These are phyloP conservation scores for Emys orbicularis DNA, from an alignment of 2,797 vertebrate genomes.

Conservation along the genomic window DNA sequence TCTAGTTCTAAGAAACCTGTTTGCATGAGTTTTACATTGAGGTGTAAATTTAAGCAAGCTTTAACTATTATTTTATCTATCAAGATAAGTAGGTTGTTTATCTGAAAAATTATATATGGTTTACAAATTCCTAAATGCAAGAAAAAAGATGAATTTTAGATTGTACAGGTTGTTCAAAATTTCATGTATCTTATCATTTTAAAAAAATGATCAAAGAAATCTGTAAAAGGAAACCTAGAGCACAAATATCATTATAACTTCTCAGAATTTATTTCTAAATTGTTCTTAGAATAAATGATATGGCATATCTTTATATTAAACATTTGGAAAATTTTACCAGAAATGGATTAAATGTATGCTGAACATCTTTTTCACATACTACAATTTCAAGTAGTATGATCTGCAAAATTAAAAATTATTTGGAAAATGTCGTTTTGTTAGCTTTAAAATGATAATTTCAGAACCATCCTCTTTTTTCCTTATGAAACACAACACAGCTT, in stretches of 20 bases:
- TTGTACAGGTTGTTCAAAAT: not conserved
- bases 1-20: not conserved
- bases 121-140: not conserved
- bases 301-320: not conserved
- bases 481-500: not conserved
- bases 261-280: not conserved
- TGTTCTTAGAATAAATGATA: not conserved
- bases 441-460: not conserved
- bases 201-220: not conserved
- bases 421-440: not conserved
- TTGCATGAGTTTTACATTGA: not conserved
- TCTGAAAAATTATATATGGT: not conserved
- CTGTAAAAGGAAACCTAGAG: not conserved
- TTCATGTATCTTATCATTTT: not conserved
- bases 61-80: not conserved
- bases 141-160: fast-evolving
- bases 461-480: fast-evolving
- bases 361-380: not conserved
- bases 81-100: not conserved
- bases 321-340: not conserved
- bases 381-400: not conserved
- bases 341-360: not conserved
- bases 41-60: not conserved
- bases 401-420: not conserved
- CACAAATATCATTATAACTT: not conserved